Base-by-base conservation (phyloP, 1,140 invertebrate species). In the Planococcus citri region DNA sequence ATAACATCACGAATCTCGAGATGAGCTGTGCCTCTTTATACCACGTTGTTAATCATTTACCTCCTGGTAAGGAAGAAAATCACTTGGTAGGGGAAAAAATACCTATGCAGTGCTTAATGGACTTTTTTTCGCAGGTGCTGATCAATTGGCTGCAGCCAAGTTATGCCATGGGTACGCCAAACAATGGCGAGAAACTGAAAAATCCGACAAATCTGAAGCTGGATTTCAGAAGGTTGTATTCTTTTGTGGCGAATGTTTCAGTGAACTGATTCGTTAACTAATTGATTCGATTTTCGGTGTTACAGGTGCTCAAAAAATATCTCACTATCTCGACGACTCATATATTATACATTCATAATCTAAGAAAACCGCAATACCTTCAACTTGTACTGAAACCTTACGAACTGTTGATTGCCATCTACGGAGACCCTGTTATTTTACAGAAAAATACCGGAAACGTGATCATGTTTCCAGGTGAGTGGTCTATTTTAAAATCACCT, bases 381-480 rank as follows among this genome's bases (percentile, higher is more conserved):
- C 71, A 72, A 25, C 72, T 80, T 9, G 77, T 78, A 1, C 61
- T 74, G 6, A 71, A 75, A 68, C 78, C 79, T 0, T 27, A 71
- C 21, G 74, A 78, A 25, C 71, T 81, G 33, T 74, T 81, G 3
- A 69, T 70, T 20, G 74, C 76, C 68, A 70, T 81, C 4, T 81
- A 81, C 70, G 74, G 75, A 58, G 78, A 81, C 69, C 74, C 78
- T 60, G 78, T 78, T 41, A 79, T 81, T 71, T 72, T 78, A 9
- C 70, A 74, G 60, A 69, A 68, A 69, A 68, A 74, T 70, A 75
- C 67, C 60, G 73, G 73, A 1, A 70, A 74, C 20, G 73, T 71
- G 6, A 68, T 58, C 24, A 22, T 21, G 14, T 72, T 70, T 60
- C 72, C 70, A 29, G 58, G 71, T 69, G 57, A 69, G 29, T 68